These are phyloP conservation scores for Sebastes itinus DNA, from an alignment of 2,797 vertebrate genomes.

Conservation along the genomic window DNA sequence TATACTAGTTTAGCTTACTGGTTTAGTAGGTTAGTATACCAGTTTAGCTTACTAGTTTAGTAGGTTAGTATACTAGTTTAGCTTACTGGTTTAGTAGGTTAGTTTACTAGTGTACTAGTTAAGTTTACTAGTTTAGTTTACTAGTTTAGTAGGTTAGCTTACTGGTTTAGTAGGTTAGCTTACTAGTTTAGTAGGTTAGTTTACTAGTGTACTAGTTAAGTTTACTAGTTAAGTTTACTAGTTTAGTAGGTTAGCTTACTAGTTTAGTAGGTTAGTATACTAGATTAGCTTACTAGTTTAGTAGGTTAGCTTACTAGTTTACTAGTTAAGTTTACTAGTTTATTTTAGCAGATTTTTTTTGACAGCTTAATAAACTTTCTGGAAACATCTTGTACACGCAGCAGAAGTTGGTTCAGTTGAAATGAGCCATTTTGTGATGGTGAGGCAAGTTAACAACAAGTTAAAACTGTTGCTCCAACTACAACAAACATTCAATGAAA, in stretches of 20 bases:
- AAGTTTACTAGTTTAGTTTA: background rate
- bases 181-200: too few species aligned
- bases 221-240: accelerated
- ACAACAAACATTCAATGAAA: slow-evolving; percentile 4
- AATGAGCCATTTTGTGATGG: background rate
- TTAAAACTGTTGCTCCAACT: slow-evolving; percentile 20
- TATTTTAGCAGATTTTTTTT: slow-evolving; percentile 29
- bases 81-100: background rate
- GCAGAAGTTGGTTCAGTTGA: background rate
- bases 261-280: background rate
- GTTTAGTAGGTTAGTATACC: background rate
- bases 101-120: too few species aligned
- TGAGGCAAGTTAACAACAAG: background rate
- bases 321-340: too few species aligned
- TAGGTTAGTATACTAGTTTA: background rate
- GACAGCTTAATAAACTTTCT: slow-evolving; percentile 71
- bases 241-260: background rate
- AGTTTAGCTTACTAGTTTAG: background rate
- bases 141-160: background rate
- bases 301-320: too few species aligned
- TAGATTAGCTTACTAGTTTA: too few species aligned
- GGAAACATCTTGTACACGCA: slow-evolving; percentile 38
- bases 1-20: slow-evolving; percentile 17
- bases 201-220: too few species aligned
- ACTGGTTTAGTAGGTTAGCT: too few species aligned